Percentiles rank a stretch among this genome's conserved stretches.
These are phyloP conservation scores for Pluvianellus socialis DNA, from an alignment of 2,113 vertebrate species.

Conservation along the genomic window DNA sequence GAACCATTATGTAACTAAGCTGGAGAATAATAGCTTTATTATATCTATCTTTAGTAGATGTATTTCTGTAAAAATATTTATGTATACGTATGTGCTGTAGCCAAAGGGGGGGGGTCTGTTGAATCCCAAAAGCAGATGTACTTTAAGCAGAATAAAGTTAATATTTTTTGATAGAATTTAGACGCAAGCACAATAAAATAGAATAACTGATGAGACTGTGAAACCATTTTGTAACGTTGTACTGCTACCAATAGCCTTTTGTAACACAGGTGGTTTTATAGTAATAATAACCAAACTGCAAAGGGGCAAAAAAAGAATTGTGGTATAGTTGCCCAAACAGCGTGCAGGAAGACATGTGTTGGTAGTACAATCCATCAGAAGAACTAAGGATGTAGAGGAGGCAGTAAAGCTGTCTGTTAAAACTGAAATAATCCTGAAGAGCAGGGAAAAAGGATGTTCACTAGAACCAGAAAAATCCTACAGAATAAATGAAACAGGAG, in stretches of 20 bases:
- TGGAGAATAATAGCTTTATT: background rate
- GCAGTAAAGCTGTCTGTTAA: background rate
- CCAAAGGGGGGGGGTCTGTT: background rate
- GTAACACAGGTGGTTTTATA: background rate
- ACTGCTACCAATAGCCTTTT: background rate
- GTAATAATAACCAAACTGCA: background rate
- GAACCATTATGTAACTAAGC: background rate
- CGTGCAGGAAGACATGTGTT: background rate
- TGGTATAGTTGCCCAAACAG: background rate
- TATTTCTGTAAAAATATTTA: background rate
- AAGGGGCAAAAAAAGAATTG: background rate
- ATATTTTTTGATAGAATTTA: background rate
- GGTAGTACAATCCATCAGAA: background rate
- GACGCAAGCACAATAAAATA: background rate
- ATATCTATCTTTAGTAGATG: background rate
- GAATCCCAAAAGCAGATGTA: background rate
- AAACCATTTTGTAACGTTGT: background rate
- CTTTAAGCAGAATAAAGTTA: background rate
- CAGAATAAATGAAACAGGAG: background rate
- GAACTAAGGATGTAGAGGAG: background rate
- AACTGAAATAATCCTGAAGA: background rate
- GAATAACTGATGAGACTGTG: background rate
- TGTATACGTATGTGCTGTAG: background rate
- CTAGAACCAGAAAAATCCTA: background rate
- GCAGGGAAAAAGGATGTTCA: background rate